These are phyloP conservation scores for Junonia oenone DNA, from an alignment of 2,888 invertebrate species.

Conservation along the genomic window DNA sequence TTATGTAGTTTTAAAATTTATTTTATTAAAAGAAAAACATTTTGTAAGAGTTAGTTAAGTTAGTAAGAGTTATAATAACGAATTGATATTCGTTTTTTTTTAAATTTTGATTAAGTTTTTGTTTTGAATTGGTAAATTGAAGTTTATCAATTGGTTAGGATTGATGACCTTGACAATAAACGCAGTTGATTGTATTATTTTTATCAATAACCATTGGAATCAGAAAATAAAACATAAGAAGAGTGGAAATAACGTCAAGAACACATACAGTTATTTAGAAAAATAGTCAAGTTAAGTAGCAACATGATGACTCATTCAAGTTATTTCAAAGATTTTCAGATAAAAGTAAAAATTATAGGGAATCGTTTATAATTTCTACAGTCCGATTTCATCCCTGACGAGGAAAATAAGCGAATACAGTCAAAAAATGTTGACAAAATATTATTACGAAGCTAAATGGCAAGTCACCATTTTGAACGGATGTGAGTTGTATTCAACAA, in stretches of 20 bases:
- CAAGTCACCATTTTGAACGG: slow-evolving; percentile 84
- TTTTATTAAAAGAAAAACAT: too few species aligned
- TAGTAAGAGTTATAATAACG: too few species aligned
- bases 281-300: slow-evolving; percentile 8
- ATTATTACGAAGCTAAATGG: slow-evolving; percentile 48
- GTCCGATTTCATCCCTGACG: neutral
- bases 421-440: slow-evolving; percentile 24
- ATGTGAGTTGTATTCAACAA: slow-evolving; percentile 72
- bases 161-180: neutral
- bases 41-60: too few species aligned
- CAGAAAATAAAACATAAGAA: neutral
- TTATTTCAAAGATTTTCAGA: slow-evolving; percentile 18
- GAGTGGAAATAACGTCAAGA: neutral
- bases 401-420: neutral
- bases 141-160: too few species aligned
- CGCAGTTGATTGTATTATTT: neutral
- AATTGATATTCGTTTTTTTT: too few species aligned
- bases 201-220: neutral
- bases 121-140: neutral
- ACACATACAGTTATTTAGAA: slow-evolving; percentile 3
- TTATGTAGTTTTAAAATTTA: too few species aligned
- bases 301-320: slow-evolving; percentile 30
- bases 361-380: neutral
- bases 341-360: neutral
- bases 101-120: neutral